Evolutionary conservation across 2,797 vertebrate species (phyloP), one percentile per base, ranked within the genome.

Genomic region (Atherinosoma microstoma): DNA sequence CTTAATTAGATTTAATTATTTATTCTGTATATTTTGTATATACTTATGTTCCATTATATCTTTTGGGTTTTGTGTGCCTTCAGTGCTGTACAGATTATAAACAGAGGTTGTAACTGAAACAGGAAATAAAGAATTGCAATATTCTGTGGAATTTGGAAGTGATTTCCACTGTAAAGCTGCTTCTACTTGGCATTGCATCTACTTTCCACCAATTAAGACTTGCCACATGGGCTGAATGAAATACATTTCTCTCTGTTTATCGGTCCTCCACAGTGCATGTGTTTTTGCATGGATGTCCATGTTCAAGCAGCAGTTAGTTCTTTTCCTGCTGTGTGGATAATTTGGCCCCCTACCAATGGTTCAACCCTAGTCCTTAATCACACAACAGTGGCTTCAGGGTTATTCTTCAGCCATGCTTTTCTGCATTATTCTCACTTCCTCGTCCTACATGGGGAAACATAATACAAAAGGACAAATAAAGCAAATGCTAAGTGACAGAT

Each of bases 21-120:
- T 99, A 97, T 99, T 98, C 94, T 96, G 95, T 96, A 96, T 97
- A 97, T 99, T 96, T 94, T 96, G 96, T 96, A 96, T 91, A 95
- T 95, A 96, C 95, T 93, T 97, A 91, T 93, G 95, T 94, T 88
- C 91, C 90, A 94, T 89, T 87, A 83, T 91, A 94, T 93, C 73
- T 83, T 85, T 88, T 78, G 42, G 92, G 92, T 95, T 95, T 91
- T 95, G 93, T 94, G 96, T 98, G 96, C 95, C 96, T 97, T 98
- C 95, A 84, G 94, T 95, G 92, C 88, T 96, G 95, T 94, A 93
- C 94, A 93, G 84, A 94, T 92, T 94, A 94, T 93, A 89, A 89
- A 88, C 83, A 84, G 76, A 92, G 87, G 88, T 80, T 93, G 90
- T 92, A 91, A 91, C 85, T 86, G 85, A 94, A 91, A 91, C 54